Evolutionary conservation across 2,113 vertebrate species (phyloP).

Genomic region (Odontophorus gujanensis): DNA sequence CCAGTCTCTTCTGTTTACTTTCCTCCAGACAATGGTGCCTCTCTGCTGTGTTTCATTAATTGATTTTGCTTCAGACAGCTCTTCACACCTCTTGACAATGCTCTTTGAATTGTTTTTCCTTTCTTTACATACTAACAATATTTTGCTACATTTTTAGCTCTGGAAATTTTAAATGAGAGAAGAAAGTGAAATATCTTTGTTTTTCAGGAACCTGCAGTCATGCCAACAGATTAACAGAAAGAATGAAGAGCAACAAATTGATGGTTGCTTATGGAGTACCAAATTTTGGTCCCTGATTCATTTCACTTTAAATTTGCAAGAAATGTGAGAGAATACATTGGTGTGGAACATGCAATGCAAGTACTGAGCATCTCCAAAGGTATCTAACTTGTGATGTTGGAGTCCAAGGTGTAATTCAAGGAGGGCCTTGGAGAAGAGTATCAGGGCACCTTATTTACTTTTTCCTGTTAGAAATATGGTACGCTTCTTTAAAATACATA

Average conservation of each 20-base stretch:
- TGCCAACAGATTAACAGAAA: neutral
- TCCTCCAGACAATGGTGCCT: neutral
- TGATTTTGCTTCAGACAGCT: neutral
- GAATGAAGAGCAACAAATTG: neutral
- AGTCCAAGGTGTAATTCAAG: neutral
- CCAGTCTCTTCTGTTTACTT: neutral
- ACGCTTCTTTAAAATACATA: neutral
- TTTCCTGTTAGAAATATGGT: neutral
- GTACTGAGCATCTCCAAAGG: neutral
- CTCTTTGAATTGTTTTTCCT: neutral
- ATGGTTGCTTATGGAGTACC: neutral
- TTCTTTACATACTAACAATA: neutral
- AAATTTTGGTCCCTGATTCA: neutral
- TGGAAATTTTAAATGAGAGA: neutral
- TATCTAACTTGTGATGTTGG: neutral
- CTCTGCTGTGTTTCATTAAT: neutral
- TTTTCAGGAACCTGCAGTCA: neutral
- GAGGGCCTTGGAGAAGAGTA: fast-evolving
- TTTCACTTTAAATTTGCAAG: neutral
- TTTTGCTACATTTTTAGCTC: neutral
- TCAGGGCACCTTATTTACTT: neutral
- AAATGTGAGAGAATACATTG: neutral
- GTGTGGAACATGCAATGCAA: neutral
- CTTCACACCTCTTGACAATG: neutral
- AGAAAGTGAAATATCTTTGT: neutral